Base-by-base conservation (phyloP, 2,113 vertebrate species). In the Seriola aureovittata region DNA sequence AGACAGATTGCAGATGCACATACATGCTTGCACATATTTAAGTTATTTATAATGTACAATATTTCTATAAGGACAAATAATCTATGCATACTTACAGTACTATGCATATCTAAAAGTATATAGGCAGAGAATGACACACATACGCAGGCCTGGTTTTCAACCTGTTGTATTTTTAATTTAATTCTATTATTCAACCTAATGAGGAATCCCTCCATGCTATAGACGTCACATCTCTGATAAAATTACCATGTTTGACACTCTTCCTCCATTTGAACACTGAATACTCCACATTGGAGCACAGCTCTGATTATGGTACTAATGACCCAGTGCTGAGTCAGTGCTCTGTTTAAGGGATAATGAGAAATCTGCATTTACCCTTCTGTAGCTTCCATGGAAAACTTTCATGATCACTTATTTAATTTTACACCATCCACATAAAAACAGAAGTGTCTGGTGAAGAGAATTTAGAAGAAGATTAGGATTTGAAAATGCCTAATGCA, bases 81-180 rank as follows among this genome's bases (percentile, higher is more conserved):
- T 19, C 25, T 23, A 40, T 60, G 29, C 13, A 6, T 4, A 10
- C 36, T 19, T 23, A 65, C 21, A 9, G 21, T 23, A 4, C 9
- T 1, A n/a, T 52, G 17, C 17, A 21, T 48, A 29, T 50, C 16
- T 58, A n/a, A 75, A 38, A 46, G 8, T 29, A 29, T 2, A 29
- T 29, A 29, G 29, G 29, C 29, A 29, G 29, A 29, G 50, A 54
- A 19, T n/a, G 8, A n/a, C 17, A 10, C 8, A 11, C 50, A 52
- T 54, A 23, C 9, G 4, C 52, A 21, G 21, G 52, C 52, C 10
- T 8, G 9, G 19, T 48, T 57, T 44, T 52, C 32, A 32, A 46
- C 57, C 44, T 55, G 29, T 66, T 81, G 12, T 11, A 59, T 75
- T 34, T 68, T 58, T 70, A 9, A 42, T 70, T 52, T 52, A 21